A percentile compares a stretch with the other conserved stretches of the same genome.
phyloP scores from a whole-genome alignment of 2,888 invertebrate species.

The Seira musarum region DNA sequence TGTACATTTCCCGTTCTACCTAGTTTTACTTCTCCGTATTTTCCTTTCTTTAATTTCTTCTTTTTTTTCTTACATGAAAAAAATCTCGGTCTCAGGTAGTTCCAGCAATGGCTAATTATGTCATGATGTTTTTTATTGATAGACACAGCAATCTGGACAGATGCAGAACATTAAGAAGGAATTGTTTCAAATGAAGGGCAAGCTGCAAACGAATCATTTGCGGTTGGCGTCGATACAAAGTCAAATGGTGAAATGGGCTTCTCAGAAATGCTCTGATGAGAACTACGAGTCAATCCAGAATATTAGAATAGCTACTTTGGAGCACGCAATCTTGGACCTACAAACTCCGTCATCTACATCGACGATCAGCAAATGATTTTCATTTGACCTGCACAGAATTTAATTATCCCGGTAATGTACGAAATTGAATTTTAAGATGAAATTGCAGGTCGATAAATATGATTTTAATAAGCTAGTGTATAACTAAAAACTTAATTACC shows the following conservation, averaged over 20 bases:
- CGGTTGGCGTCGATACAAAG: conserved; percentile 65
- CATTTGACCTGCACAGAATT: background rate
- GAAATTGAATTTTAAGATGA: too few species aligned
- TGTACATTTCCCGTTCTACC: too few species aligned
- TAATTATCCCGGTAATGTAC: too few species aligned
- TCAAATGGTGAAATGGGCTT: conserved; percentile 64
- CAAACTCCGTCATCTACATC: conserved; percentile 3
- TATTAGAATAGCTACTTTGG: conserved; percentile 63
- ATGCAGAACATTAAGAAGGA: conserved; percentile 61
- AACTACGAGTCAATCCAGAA: conserved; percentile 64
- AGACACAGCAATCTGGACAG: conserved; percentile 58
- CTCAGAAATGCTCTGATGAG: conserved; percentile 61
- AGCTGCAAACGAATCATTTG: conserved; percentile 61
- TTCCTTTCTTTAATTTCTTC: too few species aligned
- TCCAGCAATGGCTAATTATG: too few species aligned
- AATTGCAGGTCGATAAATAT: background rate
- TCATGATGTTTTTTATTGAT: conserved; percentile 20
- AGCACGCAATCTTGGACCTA: conserved; percentile 40
- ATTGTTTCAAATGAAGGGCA: conserved; percentile 46
- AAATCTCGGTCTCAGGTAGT: too few species aligned
- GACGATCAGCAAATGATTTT: background rate
- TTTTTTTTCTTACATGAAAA: too few species aligned
- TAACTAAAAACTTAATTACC: background rate
- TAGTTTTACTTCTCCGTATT: too few species aligned
- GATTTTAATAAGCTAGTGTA: background rate